A percentile compares a stretch with the other conserved stretches of the same genome.
phyloP scores from a whole-genome alignment of 2,113 vertebrate genomes.

The Gobio gobio region DNA sequence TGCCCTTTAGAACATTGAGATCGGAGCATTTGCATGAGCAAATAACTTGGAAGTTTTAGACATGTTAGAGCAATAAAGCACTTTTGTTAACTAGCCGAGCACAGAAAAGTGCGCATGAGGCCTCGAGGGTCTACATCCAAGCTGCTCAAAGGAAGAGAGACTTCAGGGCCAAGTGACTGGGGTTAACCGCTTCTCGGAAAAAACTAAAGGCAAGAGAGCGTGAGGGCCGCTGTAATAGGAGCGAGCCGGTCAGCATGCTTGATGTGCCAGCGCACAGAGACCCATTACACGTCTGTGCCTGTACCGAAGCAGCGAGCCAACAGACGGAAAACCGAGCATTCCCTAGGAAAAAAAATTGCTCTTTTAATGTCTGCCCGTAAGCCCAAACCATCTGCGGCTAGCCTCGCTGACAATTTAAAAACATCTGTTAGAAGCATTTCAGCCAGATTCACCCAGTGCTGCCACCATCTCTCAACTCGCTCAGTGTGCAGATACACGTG shows the following conservation, averaged over 20 bases:
- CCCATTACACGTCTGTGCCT: slow-evolving; percentile 39
- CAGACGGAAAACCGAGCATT: slow-evolving; percentile 50
- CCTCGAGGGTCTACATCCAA: slow-evolving; percentile 16
- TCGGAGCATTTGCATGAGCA: neutral
- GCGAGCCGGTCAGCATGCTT: slow-evolving; percentile 2
- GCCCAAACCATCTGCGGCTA: slow-evolving; percentile 50
- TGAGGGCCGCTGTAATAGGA: slow-evolving; percentile 36
- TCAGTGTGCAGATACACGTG: neutral
- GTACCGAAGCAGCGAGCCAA: slow-evolving; percentile 13
- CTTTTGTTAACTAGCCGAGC: neutral
- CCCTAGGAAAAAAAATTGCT: neutral
- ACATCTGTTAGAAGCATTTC: slow-evolving; percentile 51
- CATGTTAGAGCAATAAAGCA: slow-evolving; percentile 7
- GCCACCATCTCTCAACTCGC: neutral
- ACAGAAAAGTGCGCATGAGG: slow-evolving; percentile 22
- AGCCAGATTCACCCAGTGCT: slow-evolving; percentile 21
- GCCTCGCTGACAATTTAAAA: slow-evolving; percentile 36
- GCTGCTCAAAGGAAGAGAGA: slow-evolving; percentile 32
- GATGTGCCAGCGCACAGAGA: slow-evolving; percentile 43
- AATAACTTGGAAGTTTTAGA: neutral
- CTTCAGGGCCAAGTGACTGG: slow-evolving; percentile 26
- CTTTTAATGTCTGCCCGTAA: slow-evolving; percentile 50
- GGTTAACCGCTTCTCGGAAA: slow-evolving; percentile 45
- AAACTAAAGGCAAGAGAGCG: slow-evolving; percentile 13
- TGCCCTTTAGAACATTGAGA: neutral